A percentile compares a stretch with the other conserved stretches of the same genome.
These are phyloP conservation scores for Heliconius nattereri DNA, from an alignment of 1,140 invertebrate species.

Conservation along the genomic window DNA sequence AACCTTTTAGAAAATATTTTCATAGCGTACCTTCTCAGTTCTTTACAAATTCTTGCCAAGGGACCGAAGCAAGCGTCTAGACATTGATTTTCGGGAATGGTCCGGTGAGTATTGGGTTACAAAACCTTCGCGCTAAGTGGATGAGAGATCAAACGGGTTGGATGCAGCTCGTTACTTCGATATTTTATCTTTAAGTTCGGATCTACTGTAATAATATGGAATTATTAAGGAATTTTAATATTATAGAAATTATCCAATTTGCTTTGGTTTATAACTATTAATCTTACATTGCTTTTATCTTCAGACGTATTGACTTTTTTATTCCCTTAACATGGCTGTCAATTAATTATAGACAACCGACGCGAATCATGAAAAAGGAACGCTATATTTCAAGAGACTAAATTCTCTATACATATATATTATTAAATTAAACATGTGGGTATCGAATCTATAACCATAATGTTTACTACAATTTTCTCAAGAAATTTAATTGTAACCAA, in stretches of 20 bases:
- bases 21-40: constrained; percentile 33
- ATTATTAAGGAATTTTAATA: too few species aligned
- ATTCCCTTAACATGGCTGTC: too few species aligned
- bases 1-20: not conserved
- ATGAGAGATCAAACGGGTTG: constrained; percentile 37
- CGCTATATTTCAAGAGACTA: too few species aligned
- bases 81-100: constrained; percentile 64
- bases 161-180: constrained; percentile 7
- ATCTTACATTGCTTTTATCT: too few species aligned
- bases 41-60: not conserved
- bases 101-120: constrained; percentile 60
- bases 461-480: not conserved
- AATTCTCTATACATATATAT: too few species aligned
- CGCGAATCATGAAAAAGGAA: too few species aligned
- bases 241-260: too few species aligned
- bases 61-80: constrained; percentile 41
- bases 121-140: constrained; percentile 53
- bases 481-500: not conserved
- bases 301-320: too few species aligned
- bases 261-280: too few species aligned
- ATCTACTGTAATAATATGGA: not conserved
- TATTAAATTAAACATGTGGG: too few species aligned
- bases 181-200: not conserved
- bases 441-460: too few species aligned
- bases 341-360: too few species aligned